Conservation (phyloP, 2,113 vertebrate species). For the Hippocampus guttulatus region DNA sequence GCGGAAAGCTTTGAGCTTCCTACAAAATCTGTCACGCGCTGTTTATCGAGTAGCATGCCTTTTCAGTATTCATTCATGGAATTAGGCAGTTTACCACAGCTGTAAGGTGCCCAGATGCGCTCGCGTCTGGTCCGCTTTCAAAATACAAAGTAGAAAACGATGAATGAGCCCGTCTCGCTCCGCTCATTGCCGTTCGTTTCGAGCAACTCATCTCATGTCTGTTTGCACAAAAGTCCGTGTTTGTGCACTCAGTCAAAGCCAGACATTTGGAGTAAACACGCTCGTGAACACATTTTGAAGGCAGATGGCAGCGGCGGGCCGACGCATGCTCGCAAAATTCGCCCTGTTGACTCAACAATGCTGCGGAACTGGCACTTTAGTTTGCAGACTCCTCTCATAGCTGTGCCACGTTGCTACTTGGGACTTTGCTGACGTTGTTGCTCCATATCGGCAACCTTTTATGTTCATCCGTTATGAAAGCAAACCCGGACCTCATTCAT, state of each 20-base stretch:
- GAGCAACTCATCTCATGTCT: background rate
- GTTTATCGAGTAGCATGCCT: background rate
- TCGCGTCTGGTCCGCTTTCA: background rate
- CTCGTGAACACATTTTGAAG: slow-evolving; percentile 7
- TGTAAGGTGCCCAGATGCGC: background rate
- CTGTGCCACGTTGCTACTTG: background rate
- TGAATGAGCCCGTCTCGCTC: background rate
- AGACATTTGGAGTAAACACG: slow-evolving; percentile 11
- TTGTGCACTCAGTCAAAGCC: slow-evolving; percentile 7
- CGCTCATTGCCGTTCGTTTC: background rate
- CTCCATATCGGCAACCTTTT: background rate
- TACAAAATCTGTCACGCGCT: background rate
- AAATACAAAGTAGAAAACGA: background rate
- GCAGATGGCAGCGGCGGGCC: slow-evolving; percentile 4
- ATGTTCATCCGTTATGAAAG: background rate
- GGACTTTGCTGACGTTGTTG: background rate
- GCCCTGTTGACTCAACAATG: background rate
- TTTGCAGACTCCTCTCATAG: background rate
- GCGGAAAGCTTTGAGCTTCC: too few relatives aligned
- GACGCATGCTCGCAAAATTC: slow-evolving; percentile 2
- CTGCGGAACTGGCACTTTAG: background rate
- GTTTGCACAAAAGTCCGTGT: background rate
- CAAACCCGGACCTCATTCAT: background rate
- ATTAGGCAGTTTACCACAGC: background rate
- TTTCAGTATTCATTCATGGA: background rate